Evolutionary conservation across 2,888 invertebrate genomes (phyloP), one percentile per base, ranked within the genome.

Genomic region (Trichogramma dendrolimi): DNA sequence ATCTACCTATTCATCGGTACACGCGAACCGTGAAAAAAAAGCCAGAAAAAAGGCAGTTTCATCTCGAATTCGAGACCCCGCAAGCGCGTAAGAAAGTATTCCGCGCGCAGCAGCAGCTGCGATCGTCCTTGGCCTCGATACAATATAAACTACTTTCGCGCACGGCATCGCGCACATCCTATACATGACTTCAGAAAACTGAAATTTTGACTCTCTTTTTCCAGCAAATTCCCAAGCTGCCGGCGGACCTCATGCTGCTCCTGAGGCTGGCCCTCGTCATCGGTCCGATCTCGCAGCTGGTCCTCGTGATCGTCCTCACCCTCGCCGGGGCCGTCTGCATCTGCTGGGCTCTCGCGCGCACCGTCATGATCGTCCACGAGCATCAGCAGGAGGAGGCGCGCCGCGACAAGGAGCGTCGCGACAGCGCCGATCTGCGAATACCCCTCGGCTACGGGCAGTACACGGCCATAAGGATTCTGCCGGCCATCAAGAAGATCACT

Each of bases 401-500:
- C 68, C 4, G 61, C 61, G 6, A 71, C 1, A 65, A 60, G 27
- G 71, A 70, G 41, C 71, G 72, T 52, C 69, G 72, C 6, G 76
- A 79, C 27, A 76, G 74, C 55, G 63, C 69, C 6, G 79, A 79
- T 58, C 69, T 75, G 8, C 74, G 73, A 67, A 75, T 79, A 72
- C 74, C 79, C 0, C 67, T 79, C 27, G 75, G 73, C 11, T 75
- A 76, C 49, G 75, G 75, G 1, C 54, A 6, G 52, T 77, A 77
- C 60, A 74, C 76, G 27, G 71, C 77, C 1, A 77, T 78, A 44
- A 72, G 71, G 57, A 77, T 79, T 64, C 63, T 79, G n/a, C 77
- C 79, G 4, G 71, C 76, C 0, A 72, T 79, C 4, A 77, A 75
- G 64, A 78, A 77, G 56, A 78, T 77, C 8, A 77, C 76, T 4